Percentiles rank a stretch among this genome's conserved stretches.
Conservation (phyloP, 1,140 invertebrate genomes). For the Ceratosolen solmsi region DNA sequence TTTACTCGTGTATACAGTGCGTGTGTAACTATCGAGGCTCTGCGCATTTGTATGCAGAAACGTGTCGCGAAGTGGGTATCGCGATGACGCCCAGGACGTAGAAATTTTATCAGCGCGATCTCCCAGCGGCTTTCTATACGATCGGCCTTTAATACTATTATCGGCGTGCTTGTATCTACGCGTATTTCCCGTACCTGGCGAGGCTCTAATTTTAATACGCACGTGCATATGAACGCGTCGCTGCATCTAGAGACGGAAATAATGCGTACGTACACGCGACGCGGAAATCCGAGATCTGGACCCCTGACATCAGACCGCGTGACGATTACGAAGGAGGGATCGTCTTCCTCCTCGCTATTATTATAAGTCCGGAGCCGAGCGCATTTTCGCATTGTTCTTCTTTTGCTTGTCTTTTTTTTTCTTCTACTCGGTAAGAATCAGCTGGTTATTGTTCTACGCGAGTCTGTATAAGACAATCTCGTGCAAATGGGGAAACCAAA, state of each 20-base stretch:
- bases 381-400: background rate
- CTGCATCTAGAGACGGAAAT: conserved; percentile 33
- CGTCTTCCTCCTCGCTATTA: conserved; percentile 18
- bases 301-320: no score
- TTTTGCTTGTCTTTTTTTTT: background rate
- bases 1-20: no score
- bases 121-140: background rate
- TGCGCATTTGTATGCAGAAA: background rate
- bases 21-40: background rate
- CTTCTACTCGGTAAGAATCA: no score
- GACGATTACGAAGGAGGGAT: conserved; percentile 5
- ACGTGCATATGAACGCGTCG: background rate
- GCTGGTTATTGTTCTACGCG: background rate
- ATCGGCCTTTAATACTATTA: background rate
- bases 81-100: conserved; percentile 1
- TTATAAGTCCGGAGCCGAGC: background rate
- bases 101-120: conserved; percentile 26
- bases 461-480: no score
- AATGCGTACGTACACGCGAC: conserved; percentile 40
- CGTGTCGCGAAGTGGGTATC: background rate
- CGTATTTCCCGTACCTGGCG: background rate
- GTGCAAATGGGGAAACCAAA: background rate
- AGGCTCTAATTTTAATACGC: conserved; percentile 47
- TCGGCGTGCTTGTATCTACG: background rate
- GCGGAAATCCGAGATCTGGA: conserved; percentile 36